Base-by-base conservation (phyloP, 2,888 invertebrate genomes). In the Tenthredo notha region DNA sequence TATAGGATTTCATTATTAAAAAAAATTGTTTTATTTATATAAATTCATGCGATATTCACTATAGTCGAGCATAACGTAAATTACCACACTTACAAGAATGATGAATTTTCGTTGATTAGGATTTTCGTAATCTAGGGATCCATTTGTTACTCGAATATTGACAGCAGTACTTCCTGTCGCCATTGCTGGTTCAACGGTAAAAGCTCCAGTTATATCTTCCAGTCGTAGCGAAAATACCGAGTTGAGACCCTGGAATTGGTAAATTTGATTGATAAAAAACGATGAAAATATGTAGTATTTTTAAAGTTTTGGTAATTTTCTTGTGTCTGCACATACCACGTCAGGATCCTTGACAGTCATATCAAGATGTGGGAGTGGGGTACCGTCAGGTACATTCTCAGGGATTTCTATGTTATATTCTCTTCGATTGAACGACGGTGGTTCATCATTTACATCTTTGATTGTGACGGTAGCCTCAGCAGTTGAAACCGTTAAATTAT, bases 91-190 rank as follows among this genome's bases (percentile, higher is more conserved):
- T 92, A 96, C 97, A 93, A 98, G 94, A 78, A 98, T 95, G 88
- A 98, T 97, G 91, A 98, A 98, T 93, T 98, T 98, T 87, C 98
- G 95, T 92, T 98, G 97, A 94, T 98, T 98, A 18, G 98, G 97
- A 93, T 98, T 98, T 92, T 98, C 98, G 91, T 97, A 98, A 92
- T 98, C 98, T 86, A 98, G 94, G 2, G 96, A 95, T 85, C 95
- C 97, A 90, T 97, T 97, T 87, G 96, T 96, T 0, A 98, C 96
- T 29, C 97, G 95, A 85, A 98, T 96, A 21, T 97, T 97, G 61
- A 98, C 97, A 43, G 97, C 95, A 0, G 98, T 97, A 86, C 96
- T 97, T 54, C 98, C 98, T 0, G 96, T 96, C 0, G 97, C 98
- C 47, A 95, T 94, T 84, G 96, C 95, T 0, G 98, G 98, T 89